Base-by-base conservation (phyloP, 2,113 vertebrate genomes). In the Ancistrus triradiatus region DNA sequence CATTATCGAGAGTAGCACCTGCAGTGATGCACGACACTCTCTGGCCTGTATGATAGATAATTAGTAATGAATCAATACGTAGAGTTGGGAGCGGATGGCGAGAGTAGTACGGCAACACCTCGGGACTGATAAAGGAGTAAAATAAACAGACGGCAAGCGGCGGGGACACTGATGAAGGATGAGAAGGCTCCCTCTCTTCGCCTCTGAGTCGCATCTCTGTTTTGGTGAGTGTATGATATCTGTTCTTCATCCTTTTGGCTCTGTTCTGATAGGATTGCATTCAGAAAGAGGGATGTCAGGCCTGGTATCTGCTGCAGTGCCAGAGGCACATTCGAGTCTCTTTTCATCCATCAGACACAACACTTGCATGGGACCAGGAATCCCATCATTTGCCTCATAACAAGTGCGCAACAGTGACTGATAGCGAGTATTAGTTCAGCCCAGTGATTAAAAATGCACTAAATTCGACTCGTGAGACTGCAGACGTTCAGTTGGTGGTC, bases 1-100 rank as follows among this genome's bases (percentile, higher is more conserved):
- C 86, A 86, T 92, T 92, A 92, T 92, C 84, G 75, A 73, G 17
- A 59, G 76, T 75, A 90, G 87, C 84, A 91, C 83, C 87, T 91
- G 87, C 81, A 82, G 81, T 77, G 83, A 74, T 76, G 57, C 70
- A 85, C 70, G 55, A 83, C 82, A 73, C 81, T 81, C 83, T 81
- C 57, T 50, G 59, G 59, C 66, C 69, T 31, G 51, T 60, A 48
- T 63, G 51, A 66, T 72, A 69, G 75, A 74, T 77, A 81, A 77
- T 79, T 77, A 79, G 73, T 77, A 81, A 79, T 76, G 75, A 81
- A 81, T 79, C 75, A 75, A 70, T 81, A 76, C 66, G 44, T 21
- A 42, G 61, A 68, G 63, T 66, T 57, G 42, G 22, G 51, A 49
- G 69, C 37, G 50, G 50, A 49, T 14, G 37, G 24, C 50, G 42